These are phyloP conservation scores for Dichetophora obliterata DNA, from an alignment of 2,888 invertebrate genomes.

Conservation along the genomic window DNA sequence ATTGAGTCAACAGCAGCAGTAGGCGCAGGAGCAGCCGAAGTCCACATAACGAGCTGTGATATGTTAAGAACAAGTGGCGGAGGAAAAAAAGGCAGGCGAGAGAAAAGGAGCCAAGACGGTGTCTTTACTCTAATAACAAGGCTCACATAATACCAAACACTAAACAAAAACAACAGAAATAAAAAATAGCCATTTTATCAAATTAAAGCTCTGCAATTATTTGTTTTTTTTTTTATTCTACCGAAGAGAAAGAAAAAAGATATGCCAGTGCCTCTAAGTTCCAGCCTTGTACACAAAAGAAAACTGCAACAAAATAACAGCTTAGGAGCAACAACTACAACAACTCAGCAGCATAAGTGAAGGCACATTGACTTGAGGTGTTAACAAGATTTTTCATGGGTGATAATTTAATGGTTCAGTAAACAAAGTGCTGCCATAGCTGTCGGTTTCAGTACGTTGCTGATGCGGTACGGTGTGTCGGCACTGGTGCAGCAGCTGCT, in stretches of 20 bases:
- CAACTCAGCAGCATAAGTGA: slow-evolving; percentile 30
- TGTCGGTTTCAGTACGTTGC: slow-evolving; percentile 9
- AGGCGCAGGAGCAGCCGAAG: background rate
- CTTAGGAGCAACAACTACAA: slow-evolving; percentile 26
- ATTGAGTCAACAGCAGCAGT: slow-evolving; percentile 38
- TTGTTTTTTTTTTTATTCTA: background rate
- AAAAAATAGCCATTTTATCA: slow-evolving; percentile 14
- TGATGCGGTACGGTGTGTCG: slow-evolving; percentile 31
- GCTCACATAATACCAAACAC: slow-evolving; percentile 25
- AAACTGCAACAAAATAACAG: slow-evolving; percentile 26
- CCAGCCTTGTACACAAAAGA: slow-evolving; percentile 6
- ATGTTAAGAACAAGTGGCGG: background rate
- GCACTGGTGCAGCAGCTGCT: slow-evolving; percentile 4
- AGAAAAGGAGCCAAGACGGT: no score
- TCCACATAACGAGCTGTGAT: background rate
- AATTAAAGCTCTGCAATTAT: slow-evolving; percentile 23
- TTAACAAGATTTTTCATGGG: slow-evolving; percentile 58
- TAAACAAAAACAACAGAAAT: slow-evolving; percentile 8
- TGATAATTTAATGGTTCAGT: slow-evolving; percentile 57
- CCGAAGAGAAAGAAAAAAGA: background rate
- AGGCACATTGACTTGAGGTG: slow-evolving; percentile 54
- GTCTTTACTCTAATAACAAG: slow-evolving; percentile 37
- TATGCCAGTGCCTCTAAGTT: background rate
- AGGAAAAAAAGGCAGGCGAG: background rate
- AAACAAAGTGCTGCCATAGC: slow-evolving; percentile 44